These are phyloP conservation scores for Anhinga anhinga DNA, from an alignment of 2,113 vertebrate genomes.

Conservation along the genomic window DNA sequence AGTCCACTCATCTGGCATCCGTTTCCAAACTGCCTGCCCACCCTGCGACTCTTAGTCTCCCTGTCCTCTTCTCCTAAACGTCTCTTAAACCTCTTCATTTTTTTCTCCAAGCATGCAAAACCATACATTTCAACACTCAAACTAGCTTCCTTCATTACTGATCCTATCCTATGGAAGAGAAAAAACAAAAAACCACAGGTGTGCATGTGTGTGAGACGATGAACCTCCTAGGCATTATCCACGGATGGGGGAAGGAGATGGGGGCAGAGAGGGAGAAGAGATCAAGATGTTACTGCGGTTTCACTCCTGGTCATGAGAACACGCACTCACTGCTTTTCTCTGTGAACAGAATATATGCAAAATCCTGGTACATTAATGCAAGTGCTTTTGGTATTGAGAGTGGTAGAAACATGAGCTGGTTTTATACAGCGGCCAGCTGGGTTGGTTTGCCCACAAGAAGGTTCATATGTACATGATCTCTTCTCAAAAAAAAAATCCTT, in stretches of 20 bases:
- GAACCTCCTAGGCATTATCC: background rate
- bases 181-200: background rate
- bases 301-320: background rate
- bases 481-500: background rate
- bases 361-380: background rate
- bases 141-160: background rate
- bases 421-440: background rate
- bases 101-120: background rate
- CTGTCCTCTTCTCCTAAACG: background rate
- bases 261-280: background rate
- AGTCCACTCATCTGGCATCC: background rate
- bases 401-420: background rate
- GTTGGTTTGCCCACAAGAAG: background rate
- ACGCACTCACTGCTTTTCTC: background rate
- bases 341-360: background rate
- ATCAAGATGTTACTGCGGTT: background rate
- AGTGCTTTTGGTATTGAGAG: background rate
- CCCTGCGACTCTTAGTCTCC: background rate
- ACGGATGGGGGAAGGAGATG: rapidly evolving
- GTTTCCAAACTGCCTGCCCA: background rate
- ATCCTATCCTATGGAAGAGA: background rate
- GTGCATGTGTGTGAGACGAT: too few relatives aligned
- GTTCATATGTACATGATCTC: rapidly evolving
- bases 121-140: background rate
- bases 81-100: background rate